Base-by-base conservation (phyloP, 2,888 invertebrate genomes). In the Petrophora chlorosata region DNA sequence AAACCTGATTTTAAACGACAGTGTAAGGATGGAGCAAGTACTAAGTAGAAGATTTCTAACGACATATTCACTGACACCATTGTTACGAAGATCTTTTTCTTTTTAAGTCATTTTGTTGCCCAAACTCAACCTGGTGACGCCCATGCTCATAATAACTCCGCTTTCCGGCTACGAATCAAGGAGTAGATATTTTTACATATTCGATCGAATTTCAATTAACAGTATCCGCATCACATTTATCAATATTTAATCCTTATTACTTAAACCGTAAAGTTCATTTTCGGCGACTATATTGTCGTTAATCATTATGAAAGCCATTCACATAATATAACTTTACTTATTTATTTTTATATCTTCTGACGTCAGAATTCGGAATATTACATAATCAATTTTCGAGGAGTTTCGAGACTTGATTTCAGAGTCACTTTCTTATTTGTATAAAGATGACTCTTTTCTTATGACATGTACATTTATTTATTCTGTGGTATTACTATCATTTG, bases 131-230 rank as follows among this genome's bases (percentile, higher is more conserved):
- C n/a, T n/a, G n/a, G n/a, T n/a, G n/a, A n/a, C n/a, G n/a, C n/a
- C n/a, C n/a, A 40, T 45, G 35, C 39, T 22, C 9, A 5, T 42
- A 34, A 35, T 26, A 25, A 44, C 40, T 55, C 51, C 45, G 47
- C 39, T 40, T 51, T 49, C 34, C 16, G 5, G 16, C 16, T 2
- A 25, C 35, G 52, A 45, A 10, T 12, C 40, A 48, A 51, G 48
- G 47, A 38, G 42, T 38, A 35, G 45, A 14, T 22, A 17, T 32
- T 30, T 40, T 26, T 26, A 10, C 10, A 10, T 10, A 5, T 10
- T 26, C 25, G 10, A 26, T 10, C 10, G 10, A 10, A 3, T 10
- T 8, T 10, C 9, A 26, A 10, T 2, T 26, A 10, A 4, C 9
- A 26, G 25, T 26, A 4, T 10, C 10, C 10, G 5, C 23, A 8